Percentiles rank a stretch among this genome's conserved stretches.
phyloP scores from a whole-genome alignment of 2,888 invertebrate species.

The Deilephila elpenor region DNA sequence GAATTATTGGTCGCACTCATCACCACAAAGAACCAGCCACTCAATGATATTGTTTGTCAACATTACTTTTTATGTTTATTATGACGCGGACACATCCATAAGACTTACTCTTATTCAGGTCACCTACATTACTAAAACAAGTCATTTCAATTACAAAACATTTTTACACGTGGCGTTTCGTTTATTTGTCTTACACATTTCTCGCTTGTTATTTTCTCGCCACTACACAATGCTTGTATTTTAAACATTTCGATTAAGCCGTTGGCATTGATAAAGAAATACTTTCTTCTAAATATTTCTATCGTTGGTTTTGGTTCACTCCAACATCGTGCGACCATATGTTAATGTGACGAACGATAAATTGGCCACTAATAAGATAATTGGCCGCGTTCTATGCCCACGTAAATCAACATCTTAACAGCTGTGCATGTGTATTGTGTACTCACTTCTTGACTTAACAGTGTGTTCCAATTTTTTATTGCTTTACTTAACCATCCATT shows the following conservation, averaged over 20 bases:
- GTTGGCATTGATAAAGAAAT: not conserved
- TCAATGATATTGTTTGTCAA: slow-evolving; percentile 39
- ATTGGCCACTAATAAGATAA: slow-evolving; percentile 84
- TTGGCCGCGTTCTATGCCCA: slow-evolving; percentile 77
- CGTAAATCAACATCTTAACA: slow-evolving; percentile 83
- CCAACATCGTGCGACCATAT: slow-evolving; percentile 61
- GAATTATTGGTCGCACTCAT: slow-evolving; percentile 73
- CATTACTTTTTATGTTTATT: slow-evolving; percentile 51
- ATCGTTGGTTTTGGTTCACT: slow-evolving; percentile 35
- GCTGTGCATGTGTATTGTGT: slow-evolving; percentile 60
- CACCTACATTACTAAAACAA: slow-evolving; percentile 32
- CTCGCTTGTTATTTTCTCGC: not conserved
- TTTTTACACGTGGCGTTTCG: not conserved
- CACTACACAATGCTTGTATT: not conserved
- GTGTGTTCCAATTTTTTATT: slow-evolving; percentile 51
- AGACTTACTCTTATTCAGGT: slow-evolving; percentile 34
- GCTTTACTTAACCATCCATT: slow-evolving; percentile 27
- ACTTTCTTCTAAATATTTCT: slow-evolving; percentile 1
- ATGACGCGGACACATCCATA: slow-evolving; percentile 35
- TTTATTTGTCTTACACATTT: slow-evolving; percentile 18
- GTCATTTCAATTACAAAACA: slow-evolving; percentile 8
- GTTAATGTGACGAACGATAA: slow-evolving; percentile 82
- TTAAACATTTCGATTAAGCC: not conserved
- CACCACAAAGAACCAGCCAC: slow-evolving; percentile 61
- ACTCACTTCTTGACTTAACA: slow-evolving; percentile 49